phyloP scores from a whole-genome alignment of 2,113 vertebrate genomes.

The Thunnus maccoyii region DNA sequence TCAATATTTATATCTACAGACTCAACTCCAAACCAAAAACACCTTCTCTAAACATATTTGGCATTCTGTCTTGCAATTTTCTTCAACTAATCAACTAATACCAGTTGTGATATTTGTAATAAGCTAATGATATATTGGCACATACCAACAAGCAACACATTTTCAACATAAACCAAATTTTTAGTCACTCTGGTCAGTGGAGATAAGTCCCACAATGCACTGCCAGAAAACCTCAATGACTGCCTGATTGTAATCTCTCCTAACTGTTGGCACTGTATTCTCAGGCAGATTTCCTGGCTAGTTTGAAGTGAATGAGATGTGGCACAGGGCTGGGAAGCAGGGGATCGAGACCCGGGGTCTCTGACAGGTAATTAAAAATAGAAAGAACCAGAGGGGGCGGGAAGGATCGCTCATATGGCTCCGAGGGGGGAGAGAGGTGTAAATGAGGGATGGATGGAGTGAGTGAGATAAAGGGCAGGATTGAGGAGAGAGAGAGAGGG shows the following conservation, averaged over 20 bases:
- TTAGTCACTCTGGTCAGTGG: not conserved
- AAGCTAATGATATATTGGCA: too few relatives aligned
- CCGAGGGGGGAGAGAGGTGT: not conserved
- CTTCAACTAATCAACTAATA: too few relatives aligned
- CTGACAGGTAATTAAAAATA: conserved; percentile 53
- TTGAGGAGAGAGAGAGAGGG: not conserved
- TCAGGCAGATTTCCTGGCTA: not conserved
- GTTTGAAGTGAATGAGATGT: conserved; percentile 43
- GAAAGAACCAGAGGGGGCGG: not conserved
- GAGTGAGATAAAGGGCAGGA: conserved; percentile 22
- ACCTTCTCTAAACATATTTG: too few relatives aligned
- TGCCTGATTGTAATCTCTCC: not conserved
- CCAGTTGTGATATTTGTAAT: too few relatives aligned
- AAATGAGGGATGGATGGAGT: conserved; percentile 20
- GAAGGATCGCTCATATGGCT: not conserved
- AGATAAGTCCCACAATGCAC: not conserved
- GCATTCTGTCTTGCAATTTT: too few relatives aligned
- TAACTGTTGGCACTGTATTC: not conserved
- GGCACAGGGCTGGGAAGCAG: conserved; percentile 7
- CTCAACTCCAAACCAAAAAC: too few relatives aligned
- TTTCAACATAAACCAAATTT: too few relatives aligned
- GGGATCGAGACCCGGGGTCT: conserved; percentile 29
- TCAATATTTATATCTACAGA: too few relatives aligned
- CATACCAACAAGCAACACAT: too few relatives aligned
- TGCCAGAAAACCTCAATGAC: not conserved